Evolutionary conservation across 2,888 invertebrate genomes (phyloP), one percentile per base, ranked within the genome.

Genomic region (Lithophane semibrunnea): DNA sequence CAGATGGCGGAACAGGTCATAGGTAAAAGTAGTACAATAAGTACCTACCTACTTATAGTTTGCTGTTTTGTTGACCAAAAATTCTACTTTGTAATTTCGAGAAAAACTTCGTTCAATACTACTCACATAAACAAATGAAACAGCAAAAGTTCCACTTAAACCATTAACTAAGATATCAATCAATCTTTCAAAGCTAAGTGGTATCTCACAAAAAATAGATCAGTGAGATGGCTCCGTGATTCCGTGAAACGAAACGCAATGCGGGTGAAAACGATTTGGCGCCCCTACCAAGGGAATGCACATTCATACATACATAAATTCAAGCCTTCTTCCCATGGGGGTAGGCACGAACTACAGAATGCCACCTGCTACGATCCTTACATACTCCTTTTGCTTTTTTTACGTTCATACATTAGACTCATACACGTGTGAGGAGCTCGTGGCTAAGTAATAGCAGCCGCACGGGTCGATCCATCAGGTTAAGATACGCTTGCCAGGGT

Each of bases 181-280:
- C 80, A 84, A 87, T 87, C 68, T 47, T 49, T 63, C 42, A 42
- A 66, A 77, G 83, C 72, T 86, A 87, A 87, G 88, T 88, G 86
- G 74, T 81, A 75, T 77, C 67, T 71, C 71, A 72, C 75, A 84
- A 87, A 86, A 87, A 81, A 67, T 21, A 79, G 75, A 81, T 83
- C 77, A 86, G 74, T 64, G 71, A 49, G 49, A 58, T 68, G 64
- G 63, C 37, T 79, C 56, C 60, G 52, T 70, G 71, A 75, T 83
- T 49, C 58, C 47, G 56, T 77, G 18, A 67, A 79, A 75, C 24
- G 44, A 58, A 73, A 72, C 75, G 80, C 29, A 75, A 72, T 85
- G 77, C 68, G 78, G 78, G 70, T 58, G 64, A 61, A 75, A 73
- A 58, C n/a, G 69, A 68, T 80, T 76, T 60, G 3, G 9, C 18